Base-by-base conservation (phyloP, 2,888 invertebrate genomes). In the Heliconius cydno region DNA sequence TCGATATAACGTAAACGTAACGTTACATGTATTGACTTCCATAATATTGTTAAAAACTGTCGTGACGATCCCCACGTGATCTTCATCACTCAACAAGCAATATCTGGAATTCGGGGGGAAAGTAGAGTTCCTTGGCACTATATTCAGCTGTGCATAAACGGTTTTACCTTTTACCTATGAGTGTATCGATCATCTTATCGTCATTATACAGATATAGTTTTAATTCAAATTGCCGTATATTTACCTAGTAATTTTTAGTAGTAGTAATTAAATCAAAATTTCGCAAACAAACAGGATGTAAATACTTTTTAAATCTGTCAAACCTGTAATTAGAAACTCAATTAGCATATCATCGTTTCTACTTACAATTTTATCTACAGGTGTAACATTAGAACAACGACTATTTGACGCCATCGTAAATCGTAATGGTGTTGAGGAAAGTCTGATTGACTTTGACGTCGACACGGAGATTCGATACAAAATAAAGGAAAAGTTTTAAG, bases 251-350 rank as follows among this genome's bases (percentile, higher is more conserved):
- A 70, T 19, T 70, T 70, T 25, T 46, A 46, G 41, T 25, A n/a
- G 38, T 70, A n/a, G 38, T 70, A 41, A 41, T 41, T 25, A 70
- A 70, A 70, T 15, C 25, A 41, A 41, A 70, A 70, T 15, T 41
- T 70, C 41, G 41, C 41, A 70, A 70, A 41, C 41, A 70, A 70
- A 25, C 68, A 70, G 68, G 41, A 70, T 41, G 68, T 70, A 70
- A 30, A 67, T 41, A 65, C 28, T 46, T 25, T 41, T 41, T 10
- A 65, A 75, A 75, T 34, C 38, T 63, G 30, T 63, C 30, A 63
- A 74, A 19, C 60, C n/a, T 65, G 65, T 65, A 75, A 65, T 75
- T 65, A 75, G 41, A 63, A 75, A 65, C 34, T 41, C 34, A 25
- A 65, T 75, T 75, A 75, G 25, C 60, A 65, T 75, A 38, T 75